These are phyloP conservation scores for Cerastoderma edule DNA, from an alignment of 2,888 invertebrate species.

Conservation along the genomic window DNA sequence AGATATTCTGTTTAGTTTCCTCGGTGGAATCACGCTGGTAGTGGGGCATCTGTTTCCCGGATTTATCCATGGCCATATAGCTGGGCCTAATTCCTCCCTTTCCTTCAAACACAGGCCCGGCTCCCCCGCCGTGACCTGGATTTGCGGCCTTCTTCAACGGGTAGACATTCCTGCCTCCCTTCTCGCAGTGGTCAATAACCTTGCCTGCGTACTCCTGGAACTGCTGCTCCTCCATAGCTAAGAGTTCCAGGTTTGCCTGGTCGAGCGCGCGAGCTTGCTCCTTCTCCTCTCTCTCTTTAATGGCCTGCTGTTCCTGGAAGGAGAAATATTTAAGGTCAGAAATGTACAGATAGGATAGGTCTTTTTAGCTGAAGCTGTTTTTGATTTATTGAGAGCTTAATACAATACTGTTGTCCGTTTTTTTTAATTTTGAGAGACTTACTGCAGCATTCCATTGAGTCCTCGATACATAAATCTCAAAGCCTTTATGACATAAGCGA, in stretches of 20 bases:
- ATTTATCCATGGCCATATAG: constrained; percentile 81
- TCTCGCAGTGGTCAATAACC: constrained; percentile 82
- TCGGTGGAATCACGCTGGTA: constrained; percentile 79
- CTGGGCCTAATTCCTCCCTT: constrained; percentile 82
- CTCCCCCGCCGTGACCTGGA: constrained; percentile 80
- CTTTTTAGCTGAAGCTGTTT: too few relatives aligned
- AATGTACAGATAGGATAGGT: too few relatives aligned
- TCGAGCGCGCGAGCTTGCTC: constrained; percentile 74
- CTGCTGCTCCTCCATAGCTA: constrained; percentile 81
- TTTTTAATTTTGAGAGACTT: too few relatives aligned
- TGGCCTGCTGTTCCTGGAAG: constrained; percentile 51
- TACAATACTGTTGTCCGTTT: too few relatives aligned
- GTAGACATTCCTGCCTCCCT: constrained; percentile 82
- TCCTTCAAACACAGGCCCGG: constrained; percentile 80
- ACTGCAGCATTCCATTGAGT: too few relatives aligned
- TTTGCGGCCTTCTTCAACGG: constrained; percentile 81
- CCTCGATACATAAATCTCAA: too few relatives aligned
- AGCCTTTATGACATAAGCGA: too few relatives aligned
- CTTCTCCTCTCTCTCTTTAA: constrained; percentile 58
- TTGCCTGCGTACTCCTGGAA: constrained; percentile 83
- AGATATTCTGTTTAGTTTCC: constrained; percentile 78
- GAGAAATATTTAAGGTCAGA: too few relatives aligned
- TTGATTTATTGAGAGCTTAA: too few relatives aligned
- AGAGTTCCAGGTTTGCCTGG: constrained; percentile 78
- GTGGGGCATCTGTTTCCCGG: constrained; percentile 82